These are phyloP conservation scores for Garra rufa DNA, from an alignment of 2,113 vertebrate species.

Conservation along the genomic window DNA sequence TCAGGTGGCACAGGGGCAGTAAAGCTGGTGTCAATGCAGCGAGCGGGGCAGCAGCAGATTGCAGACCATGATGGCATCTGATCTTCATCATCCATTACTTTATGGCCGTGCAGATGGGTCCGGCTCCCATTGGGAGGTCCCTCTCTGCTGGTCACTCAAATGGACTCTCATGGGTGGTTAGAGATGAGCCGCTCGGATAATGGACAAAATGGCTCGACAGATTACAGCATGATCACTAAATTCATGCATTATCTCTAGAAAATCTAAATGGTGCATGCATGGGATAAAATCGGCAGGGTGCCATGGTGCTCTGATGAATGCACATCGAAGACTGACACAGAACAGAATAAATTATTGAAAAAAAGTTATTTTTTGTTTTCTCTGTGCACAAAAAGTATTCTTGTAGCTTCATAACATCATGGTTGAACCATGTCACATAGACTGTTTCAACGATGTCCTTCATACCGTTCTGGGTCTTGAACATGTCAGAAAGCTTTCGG, in stretches of 20 bases:
- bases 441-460: too few species aligned
- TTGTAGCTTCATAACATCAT: too few species aligned
- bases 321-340: too few species aligned
- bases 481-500: too few species aligned
- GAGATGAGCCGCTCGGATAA: slow-evolving; percentile 11
- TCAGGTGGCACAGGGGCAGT: slow-evolving; percentile 42
- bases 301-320: too few species aligned
- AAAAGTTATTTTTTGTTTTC: too few species aligned
- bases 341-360: too few species aligned
- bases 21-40: slow-evolving; percentile 20
- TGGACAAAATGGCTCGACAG: background rate
- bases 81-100: slow-evolving; percentile 64
- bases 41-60: slow-evolving; percentile 63
- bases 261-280: background rate
- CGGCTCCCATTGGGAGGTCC: slow-evolving; percentile 36
- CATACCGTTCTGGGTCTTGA: too few species aligned
- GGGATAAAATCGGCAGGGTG: background rate
- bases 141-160: slow-evolving; percentile 8
- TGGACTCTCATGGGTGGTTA: slow-evolving; percentile 29
- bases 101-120: slow-evolving; percentile 51
- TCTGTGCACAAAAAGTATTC: too few species aligned
- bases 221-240: background rate
- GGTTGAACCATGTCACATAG: too few species aligned
- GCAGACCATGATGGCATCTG: slow-evolving; percentile 62
- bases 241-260: background rate